A percentile compares a stretch with the other conserved stretches of the same genome.
These are phyloP conservation scores for Luperina testacea DNA, from an alignment of 2,888 invertebrate genomes.

Conservation along the genomic window DNA sequence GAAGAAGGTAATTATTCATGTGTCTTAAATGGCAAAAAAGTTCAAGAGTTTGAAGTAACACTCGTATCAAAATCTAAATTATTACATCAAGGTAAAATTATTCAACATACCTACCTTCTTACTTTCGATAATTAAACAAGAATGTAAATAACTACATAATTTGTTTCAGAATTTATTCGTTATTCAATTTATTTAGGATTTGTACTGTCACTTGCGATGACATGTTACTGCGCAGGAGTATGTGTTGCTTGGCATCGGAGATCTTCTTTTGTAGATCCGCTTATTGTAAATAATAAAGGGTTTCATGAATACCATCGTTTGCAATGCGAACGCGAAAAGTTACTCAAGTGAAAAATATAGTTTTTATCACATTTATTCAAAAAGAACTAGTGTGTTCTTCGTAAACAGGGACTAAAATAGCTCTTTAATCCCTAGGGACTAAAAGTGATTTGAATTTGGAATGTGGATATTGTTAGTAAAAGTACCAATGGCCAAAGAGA, in stretches of 20 bases:
- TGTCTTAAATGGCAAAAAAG: conserved; percentile 90
- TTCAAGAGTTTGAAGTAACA: conserved; percentile 87
- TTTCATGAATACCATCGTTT: conserved; percentile 24
- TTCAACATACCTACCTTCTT: background rate
- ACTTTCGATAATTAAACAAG: background rate
- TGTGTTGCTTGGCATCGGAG: conserved; percentile 87
- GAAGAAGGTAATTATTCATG: conserved; percentile 94
- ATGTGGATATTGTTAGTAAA: no score
- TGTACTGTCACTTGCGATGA: conserved; percentile 88
- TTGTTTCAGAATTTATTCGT: conserved; percentile 88
- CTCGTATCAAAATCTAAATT: conserved; percentile 88
- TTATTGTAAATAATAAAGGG: conserved; percentile 64
- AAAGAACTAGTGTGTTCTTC: no score
- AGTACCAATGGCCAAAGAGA: no score
- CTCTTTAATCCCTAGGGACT: no score
- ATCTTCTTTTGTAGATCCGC: conserved; percentile 75
- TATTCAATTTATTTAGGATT: conserved; percentile 91
- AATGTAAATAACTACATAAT: background rate
- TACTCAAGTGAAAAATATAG: conserved; percentile 32
- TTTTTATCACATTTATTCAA: no score
- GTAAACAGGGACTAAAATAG: no score
- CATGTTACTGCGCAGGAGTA: conserved; percentile 90
- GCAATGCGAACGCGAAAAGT: conserved; percentile 42
- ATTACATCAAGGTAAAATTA: conserved; percentile 84
- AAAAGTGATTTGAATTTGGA: no score